Base-by-base conservation (phyloP, 2,113 vertebrate genomes). In the Istiophorus platypterus region DNA sequence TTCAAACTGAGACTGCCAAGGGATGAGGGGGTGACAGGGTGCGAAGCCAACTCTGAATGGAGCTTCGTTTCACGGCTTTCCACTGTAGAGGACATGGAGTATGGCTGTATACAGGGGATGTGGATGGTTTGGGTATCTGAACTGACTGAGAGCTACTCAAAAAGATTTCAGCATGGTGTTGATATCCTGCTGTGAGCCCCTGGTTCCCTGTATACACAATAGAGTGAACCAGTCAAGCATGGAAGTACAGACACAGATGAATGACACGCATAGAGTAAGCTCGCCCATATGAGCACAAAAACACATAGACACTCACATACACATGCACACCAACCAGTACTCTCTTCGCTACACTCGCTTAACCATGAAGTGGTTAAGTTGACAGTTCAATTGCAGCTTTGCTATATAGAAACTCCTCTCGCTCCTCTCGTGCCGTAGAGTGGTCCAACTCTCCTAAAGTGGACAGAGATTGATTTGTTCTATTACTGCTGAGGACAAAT, bases 301-400 rank as follows among this genome's bases (percentile, higher is more conserved):
- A 71, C 63, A 70, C 62, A 57, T 17, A 37, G 8, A 24, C 41
- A 18, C 37, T 10, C 72, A 17, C 29, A 34, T 39, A 31, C 62
- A 31, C 52, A 34, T 34, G 24, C 81, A 68, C 81, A 77, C 11
- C 63, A 66, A 76, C 61, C 52, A 72, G 69, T 22, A 78, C 72
- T 65, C 72, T 83, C 82, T 80, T 72, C 51, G 84, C 70, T 81
- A 62, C 82, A 82, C 87, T 91, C 82, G 88, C 86, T 92, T 93
- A 93, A 89, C 85, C 92, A 87, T 90, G 76, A 89, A 85, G 89
- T 86, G 81, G 49, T 92, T 86, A 85, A 88, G 85, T 86, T 94
- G 94, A 92, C 93, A 81, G 89, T 90, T 94, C 91, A 95, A 92
- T 94, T 84, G 84, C 80, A 78, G 80, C 81, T 76, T 18, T 77